Evolutionary conservation across 1,140 invertebrate genomes (phyloP), one percentile per base, ranked within the genome.

Genomic region (Scaptomyza montana): DNA sequence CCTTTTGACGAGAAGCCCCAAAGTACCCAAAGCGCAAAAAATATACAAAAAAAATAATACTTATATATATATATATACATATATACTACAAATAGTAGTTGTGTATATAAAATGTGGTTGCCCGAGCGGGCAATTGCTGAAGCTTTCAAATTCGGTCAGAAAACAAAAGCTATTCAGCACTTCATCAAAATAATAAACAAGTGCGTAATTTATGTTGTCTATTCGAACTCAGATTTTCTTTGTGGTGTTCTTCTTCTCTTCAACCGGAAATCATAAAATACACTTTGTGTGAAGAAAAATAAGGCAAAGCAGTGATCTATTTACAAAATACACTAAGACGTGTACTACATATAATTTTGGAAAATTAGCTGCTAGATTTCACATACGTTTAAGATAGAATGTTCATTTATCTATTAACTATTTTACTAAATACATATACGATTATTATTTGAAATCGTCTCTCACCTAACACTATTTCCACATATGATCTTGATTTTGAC

Each of bases 141-240:
- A 64, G 64, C 61, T 67, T 63, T 63, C 43, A 33, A 41, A 53
- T 63, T 66, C 50, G 54, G 54, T 21, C 16, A 30, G 64, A 67
- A 51, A 76, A 74, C 74, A 70, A 71, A 67, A 63, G 63, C 66
- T 69, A 79, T 73, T 72, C 41, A 59, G 41, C 63, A 82, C 80
- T 82, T 69, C 28, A 84, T 79, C 67, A 68, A 76, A 82, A 79
- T 63, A 84, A 79, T 79, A 82, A 82, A 79, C 80, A 82, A 79
- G 74, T 71, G 55, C 55, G 46, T 78, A 71, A 74, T 71, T 68
- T 74, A 59, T 51, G 60, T 41, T 50, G 33, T 59, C 51, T 43
- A 56, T 45, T 41, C 16, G 28, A 16, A 43, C 54, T 59, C 12
- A 16, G 21, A 13, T 21, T 60, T 46, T 47, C 30, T 33, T 33